A percentile compares a stretch with the other conserved stretches of the same genome.
phyloP scores from a whole-genome alignment of 2,113 vertebrate genomes.

The Antechinus flavipes region DNA sequence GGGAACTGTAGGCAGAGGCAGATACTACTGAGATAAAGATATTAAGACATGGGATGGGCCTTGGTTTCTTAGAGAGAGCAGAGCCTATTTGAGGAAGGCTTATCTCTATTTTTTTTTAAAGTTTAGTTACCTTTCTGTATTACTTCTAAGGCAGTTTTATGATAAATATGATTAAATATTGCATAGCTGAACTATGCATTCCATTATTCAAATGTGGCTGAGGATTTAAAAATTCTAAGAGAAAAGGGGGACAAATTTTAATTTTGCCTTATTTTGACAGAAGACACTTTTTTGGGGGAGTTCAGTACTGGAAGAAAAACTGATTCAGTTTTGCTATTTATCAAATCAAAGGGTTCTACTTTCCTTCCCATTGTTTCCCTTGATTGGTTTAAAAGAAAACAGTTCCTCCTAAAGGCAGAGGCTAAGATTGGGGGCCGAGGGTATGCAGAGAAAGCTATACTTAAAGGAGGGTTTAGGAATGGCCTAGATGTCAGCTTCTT shows the following conservation, averaged over 20 bases:
- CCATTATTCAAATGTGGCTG: background rate
- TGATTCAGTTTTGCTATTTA: background rate
- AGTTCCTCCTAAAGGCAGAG: background rate
- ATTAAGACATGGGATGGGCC: background rate
- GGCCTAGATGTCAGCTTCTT: no score
- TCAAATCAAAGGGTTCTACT: background rate
- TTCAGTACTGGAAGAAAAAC: background rate
- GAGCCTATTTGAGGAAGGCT: background rate
- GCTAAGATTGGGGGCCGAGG: background rate
- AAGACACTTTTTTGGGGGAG: background rate
- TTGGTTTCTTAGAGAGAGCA: background rate
- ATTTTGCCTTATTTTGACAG: background rate
- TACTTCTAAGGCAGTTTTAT: background rate
- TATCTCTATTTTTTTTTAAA: background rate
- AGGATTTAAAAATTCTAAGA: background rate
- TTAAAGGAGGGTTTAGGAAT: background rate
- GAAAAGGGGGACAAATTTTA: background rate
- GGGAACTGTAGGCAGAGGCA: background rate
- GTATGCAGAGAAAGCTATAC: background rate
- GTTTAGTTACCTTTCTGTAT: background rate
- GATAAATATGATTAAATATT: background rate
- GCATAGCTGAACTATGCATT: background rate
- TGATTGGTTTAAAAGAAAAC: background rate
- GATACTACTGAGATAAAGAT: background rate
- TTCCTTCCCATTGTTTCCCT: background rate